These are phyloP conservation scores for Ptychodera flava DNA, from an alignment of 35 echinoderm and acorn worm genomes.

Conservation along the genomic window DNA sequence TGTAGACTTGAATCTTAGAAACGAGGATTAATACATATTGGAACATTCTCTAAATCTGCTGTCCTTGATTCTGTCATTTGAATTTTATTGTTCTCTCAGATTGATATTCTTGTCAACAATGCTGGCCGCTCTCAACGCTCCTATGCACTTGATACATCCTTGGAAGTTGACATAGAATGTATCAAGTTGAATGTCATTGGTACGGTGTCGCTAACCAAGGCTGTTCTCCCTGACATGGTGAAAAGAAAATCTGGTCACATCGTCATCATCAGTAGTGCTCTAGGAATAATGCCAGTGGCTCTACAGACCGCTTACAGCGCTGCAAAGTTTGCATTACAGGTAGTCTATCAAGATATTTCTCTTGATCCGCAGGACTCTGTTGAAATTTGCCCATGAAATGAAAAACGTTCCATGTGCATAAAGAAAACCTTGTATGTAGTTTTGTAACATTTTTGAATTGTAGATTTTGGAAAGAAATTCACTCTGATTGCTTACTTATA, in stretches of 20 bases:
- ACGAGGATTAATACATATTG: too few species aligned
- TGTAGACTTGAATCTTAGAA: too few species aligned
- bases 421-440: too few species aligned
- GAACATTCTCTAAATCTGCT: too few species aligned
- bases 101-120: constrained; percentile 89
- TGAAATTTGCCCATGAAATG: too few species aligned
- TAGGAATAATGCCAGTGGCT: constrained; percentile 40
- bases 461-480: too few species aligned
- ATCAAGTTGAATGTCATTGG: constrained; percentile 71
- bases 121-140: constrained; percentile 66
- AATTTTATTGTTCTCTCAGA: constrained; percentile 28
- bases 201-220: constrained; percentile 66
- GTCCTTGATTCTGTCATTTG: too few species aligned
- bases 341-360: too few species aligned
- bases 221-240: constrained; percentile 68
- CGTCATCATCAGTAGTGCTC: constrained; percentile 75
- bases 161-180: constrained; percentile 53
- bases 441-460: too few species aligned
- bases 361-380: too few species aligned
- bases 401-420: too few species aligned
- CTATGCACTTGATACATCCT: constrained; percentile 23
- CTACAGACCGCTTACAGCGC: constrained; percentile 53
- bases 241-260: constrained; percentile 49
- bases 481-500: too few species aligned
- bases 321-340: constrained; percentile 72